Conservation (phyloP, 2,797 vertebrate genomes). For the Enteromius fasciolatus region DNA sequence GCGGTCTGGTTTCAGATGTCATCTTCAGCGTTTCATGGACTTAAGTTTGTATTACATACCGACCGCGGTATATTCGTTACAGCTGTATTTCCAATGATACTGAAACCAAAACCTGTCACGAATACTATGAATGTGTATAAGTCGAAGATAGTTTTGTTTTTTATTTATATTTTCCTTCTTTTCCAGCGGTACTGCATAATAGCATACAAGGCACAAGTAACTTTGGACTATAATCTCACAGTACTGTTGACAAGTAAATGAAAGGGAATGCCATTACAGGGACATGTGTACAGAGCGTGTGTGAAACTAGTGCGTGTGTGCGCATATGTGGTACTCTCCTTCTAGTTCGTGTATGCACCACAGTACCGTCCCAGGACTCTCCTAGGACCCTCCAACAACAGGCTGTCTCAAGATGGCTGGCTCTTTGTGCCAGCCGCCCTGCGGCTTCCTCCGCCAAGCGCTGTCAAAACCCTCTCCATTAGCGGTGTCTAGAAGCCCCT, state of each 20-base stretch:
- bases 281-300: slow-evolving; percentile 62
- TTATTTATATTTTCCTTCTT: slow-evolving; percentile 59
- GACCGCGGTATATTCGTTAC: slow-evolving; percentile 11
- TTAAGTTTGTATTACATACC: slow-evolving; percentile 49
- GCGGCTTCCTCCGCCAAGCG: slow-evolving; percentile 60
- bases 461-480: slow-evolving; percentile 62
- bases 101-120: slow-evolving; percentile 75
- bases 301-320: slow-evolving; percentile 35
- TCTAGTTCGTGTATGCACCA: slow-evolving; percentile 53
- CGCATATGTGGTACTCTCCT: not conserved
- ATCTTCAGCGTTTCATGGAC: slow-evolving; percentile 54
- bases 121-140: slow-evolving; percentile 77
- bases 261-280: slow-evolving; percentile 47
- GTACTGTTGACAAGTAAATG: slow-evolving; percentile 60
- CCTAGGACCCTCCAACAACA: slow-evolving; percentile 58
- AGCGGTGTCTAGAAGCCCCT: slow-evolving; percentile 56
- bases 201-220: slow-evolving; percentile 68
- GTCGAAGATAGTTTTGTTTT: slow-evolving; percentile 62
- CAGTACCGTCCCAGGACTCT: slow-evolving; percentile 64
- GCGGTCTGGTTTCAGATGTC: slow-evolving; percentile 25
- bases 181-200: slow-evolving; percentile 62
- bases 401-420: slow-evolving; percentile 69
- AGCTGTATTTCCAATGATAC: slow-evolving; percentile 63
- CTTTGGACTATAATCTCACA: slow-evolving; percentile 63
- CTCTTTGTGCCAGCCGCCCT: slow-evolving; percentile 64